Evolutionary conservation across 2,888 invertebrate species (phyloP), one percentile per base, ranked within the genome.

Genomic region (Mimumesa dahlbomi): DNA sequence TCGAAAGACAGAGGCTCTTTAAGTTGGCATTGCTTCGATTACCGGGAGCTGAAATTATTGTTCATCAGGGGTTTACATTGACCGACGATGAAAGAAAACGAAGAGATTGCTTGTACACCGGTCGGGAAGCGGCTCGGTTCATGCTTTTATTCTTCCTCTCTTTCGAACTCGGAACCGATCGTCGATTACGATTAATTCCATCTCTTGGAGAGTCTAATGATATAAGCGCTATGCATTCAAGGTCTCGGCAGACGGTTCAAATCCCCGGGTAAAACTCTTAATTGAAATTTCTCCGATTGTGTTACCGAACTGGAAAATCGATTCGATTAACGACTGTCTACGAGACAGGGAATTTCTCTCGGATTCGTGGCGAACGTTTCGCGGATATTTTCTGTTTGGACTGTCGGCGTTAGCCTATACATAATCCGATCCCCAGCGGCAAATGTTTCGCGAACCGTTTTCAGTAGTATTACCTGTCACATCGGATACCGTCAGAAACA

Each of bases 1-100:
- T 54, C 71, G 59, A 72, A 77, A 63, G 79, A 74, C 75, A 75
- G 71, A 69, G 53, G 42, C 58, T 64, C 56, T 67, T 69, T 63
- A 59, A 65, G 48, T 42, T 13, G 36, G 31, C 62, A 65, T 40
- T 36, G 52, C 71, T 77, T 81, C 82, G 81, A 84, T 84, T 83
- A 82, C 82, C 73, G 61, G 74, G 66, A 80, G 79, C 77, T 75
- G 64, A 68, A 76, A 82, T 81, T 79, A 79, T 81, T 77, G 78
- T 70, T 82, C 80, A 77, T 81, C 77, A 79, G 56, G 57, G n/a
- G 66, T 58, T 50, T 36, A 34, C 66, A 77, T 79, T 72, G 70
- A 68, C 56, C 71, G 70, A 74, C 73, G 67, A 70, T 59, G 68
- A 65, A 70, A 62, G 63, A 78, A 53, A 75, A 70, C 25, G 57